Evolutionary conservation across 2,888 invertebrate genomes (phyloP).

Genomic region (Rhingia campestris): DNA sequence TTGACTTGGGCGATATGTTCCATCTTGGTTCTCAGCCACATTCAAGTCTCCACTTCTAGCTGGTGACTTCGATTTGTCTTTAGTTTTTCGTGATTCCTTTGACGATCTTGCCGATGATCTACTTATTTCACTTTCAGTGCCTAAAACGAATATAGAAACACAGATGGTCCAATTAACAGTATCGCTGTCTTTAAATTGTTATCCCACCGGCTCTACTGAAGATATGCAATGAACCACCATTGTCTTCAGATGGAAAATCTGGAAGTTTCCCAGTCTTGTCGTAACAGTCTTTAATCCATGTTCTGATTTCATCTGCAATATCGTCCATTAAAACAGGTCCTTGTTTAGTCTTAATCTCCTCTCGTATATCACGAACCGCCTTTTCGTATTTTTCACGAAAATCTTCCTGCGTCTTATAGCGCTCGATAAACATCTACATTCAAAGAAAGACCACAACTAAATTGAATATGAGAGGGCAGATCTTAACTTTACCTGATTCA

Average conservation of each 20-base stretch:
- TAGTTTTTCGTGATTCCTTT: conserved; percentile 91
- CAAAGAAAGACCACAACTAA: conserved; percentile 18
- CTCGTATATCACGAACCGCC: conserved; percentile 85
- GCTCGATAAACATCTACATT: conserved; percentile 83
- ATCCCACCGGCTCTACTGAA: conserved; percentile 88
- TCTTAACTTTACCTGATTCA: conserved; percentile 76
- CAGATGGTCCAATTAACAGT: neutral
- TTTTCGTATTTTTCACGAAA: conserved; percentile 88
- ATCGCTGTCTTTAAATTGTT: neutral
- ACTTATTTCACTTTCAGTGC: conserved; percentile 91
- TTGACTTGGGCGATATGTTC: conserved; percentile 86
- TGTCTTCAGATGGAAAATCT: conserved; percentile 95
- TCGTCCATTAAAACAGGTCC: conserved; percentile 92
- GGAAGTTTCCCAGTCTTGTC: conserved; percentile 93
- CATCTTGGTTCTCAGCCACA: conserved; percentile 86
- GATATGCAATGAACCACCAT: conserved; percentile 93
- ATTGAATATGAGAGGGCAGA: neutral
- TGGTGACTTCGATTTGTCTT: conserved; percentile 87
- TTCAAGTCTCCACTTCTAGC: conserved; percentile 83
- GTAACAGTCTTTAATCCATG: conserved; percentile 93
- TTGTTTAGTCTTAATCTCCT: conserved; percentile 88
- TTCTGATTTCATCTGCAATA: conserved; percentile 92
- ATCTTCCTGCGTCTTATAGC: conserved; percentile 87
- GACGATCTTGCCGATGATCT: conserved; percentile 90
- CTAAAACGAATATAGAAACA: conserved; percentile 78